Evolutionary conservation across 2,113 vertebrate species (phyloP), one percentile per base, ranked within the genome.

Genomic region (Prochilodus magdalenae): DNA sequence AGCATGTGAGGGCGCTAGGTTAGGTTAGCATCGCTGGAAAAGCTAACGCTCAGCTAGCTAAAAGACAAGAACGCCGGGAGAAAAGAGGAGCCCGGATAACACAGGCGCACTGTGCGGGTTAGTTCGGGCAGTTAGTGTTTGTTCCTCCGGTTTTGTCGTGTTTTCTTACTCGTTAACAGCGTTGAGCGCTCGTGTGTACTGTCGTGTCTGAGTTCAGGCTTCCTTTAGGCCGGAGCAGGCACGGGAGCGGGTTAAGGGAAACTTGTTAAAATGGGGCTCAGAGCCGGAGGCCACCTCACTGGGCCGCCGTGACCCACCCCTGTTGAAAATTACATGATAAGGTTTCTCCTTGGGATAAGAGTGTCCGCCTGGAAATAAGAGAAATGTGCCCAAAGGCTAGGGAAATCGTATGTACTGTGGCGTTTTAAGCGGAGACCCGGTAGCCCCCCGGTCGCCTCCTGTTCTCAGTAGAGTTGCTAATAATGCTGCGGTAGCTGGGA

Each of bases 301-400:
- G 81, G 84, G 81, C 87, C 87, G 73, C 77, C 26, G 16, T 62
- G 65, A 83, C 70, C 83, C 77, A 30, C 71, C 79, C 60, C 62
- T 59, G 0, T 10, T 40, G 30, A 13, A 49, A 10, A 36, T 22
- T 8, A 57, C 8, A 22, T 1, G 5, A 57, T 18, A 22, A 7
- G 24, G 7, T 7, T 49, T 40, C 70, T 16, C 11, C 47, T 14
- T 30, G 26, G 27, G 26, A 5, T 26, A 1, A 44, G 20, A 16
- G 29, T 30, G 22, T 16, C 51, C 3, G 36, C 20, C 10, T 22
- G 33, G 33, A 22, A 44, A n/a, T 13, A n/a, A 36, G 6, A 30
- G 0, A 67, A 67, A 67, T 30, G 18, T 14, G 14, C 5, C 53
- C 16, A 3, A 51, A 51, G 5, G 49, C 49, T 7, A 51, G 14